Conservation (phyloP, 2,113 vertebrate genomes). For the Xerus inauris region DNA sequence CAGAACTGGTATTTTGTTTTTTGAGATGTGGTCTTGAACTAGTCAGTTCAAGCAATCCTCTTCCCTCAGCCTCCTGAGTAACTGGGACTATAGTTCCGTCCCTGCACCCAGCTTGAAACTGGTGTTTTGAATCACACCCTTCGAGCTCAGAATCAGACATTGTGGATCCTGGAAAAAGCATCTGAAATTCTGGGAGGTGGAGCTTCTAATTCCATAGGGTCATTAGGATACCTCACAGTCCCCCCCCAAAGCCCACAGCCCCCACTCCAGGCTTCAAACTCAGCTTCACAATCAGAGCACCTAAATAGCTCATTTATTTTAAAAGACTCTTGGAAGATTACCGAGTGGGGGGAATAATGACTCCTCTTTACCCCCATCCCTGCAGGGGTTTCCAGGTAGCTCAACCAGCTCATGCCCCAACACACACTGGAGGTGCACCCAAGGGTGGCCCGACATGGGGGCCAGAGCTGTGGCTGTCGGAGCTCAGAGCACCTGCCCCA, state of each 20-base stretch:
- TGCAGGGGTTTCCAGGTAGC: not conserved
- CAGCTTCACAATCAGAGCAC: slow-evolving; percentile 8
- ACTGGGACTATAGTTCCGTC: not conserved
- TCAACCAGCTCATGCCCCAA: not conserved
- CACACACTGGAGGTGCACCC: not conserved
- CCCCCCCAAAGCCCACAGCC: not conserved
- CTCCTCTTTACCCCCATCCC: not conserved
- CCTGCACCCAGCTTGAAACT: not conserved
- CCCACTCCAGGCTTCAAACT: not conserved
- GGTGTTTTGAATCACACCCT: not conserved
- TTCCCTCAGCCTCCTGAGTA: not conserved
- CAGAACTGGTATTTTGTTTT: not conserved
- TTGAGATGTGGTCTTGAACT: not conserved
- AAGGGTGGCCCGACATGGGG: not conserved
- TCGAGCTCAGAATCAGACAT: not conserved
- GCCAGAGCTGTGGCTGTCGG: not conserved
- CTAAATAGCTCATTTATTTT: slow-evolving; percentile 77
- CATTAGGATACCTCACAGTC: not conserved
- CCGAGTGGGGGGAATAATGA: not conserved
- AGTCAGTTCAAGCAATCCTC: not conserved
- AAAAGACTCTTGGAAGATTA: slow-evolving; percentile 22
- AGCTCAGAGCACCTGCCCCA: not conserved
- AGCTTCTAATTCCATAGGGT: not conserved
- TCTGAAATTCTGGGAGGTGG: not conserved
- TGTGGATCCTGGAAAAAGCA: not conserved